Percentiles rank a stretch among this genome's conserved stretches.
phyloP scores from a whole-genome alignment of 2,888 invertebrate genomes.

The Trissoscelio sp. region DNA sequence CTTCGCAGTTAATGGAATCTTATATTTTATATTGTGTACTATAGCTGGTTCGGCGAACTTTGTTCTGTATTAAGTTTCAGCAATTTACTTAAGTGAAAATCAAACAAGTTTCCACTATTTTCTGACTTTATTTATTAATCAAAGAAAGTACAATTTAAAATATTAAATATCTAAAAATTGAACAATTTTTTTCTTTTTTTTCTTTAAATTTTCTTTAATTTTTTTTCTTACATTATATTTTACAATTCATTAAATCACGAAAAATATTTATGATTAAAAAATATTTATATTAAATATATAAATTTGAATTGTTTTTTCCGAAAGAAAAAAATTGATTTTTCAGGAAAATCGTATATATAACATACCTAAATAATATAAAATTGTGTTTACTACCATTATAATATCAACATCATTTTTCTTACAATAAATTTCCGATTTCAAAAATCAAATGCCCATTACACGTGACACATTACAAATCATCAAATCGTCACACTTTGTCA shows the following conservation, averaged over 20 bases:
- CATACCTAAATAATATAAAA: too few species aligned
- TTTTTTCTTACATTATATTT: too few species aligned
- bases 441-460: neutral
- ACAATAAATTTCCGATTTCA: neutral
- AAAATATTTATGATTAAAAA: too few species aligned
- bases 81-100: constrained; percentile 26
- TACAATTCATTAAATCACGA: too few species aligned
- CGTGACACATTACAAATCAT: neutral
- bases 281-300: too few species aligned
- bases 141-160: neutral
- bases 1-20: constrained; percentile 6
- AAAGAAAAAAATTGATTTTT: too few species aligned
- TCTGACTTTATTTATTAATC: neutral
- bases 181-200: too few species aligned
- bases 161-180: neutral
- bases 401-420: neutral
- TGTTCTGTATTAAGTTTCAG: constrained; percentile 19
- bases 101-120: constrained; percentile 13
- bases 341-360: too few species aligned
- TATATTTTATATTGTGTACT: constrained; percentile 24
- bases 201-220: too few species aligned
- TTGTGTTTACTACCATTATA: too few species aligned
- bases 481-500: constrained; percentile 4
- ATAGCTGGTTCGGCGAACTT: constrained; percentile 6
- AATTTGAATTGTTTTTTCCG: too few species aligned